Percentiles rank a stretch among this genome's conserved stretches.
These are phyloP conservation scores for Psix sp. DNA, from an alignment of 1,140 invertebrate species.

Conservation along the genomic window DNA sequence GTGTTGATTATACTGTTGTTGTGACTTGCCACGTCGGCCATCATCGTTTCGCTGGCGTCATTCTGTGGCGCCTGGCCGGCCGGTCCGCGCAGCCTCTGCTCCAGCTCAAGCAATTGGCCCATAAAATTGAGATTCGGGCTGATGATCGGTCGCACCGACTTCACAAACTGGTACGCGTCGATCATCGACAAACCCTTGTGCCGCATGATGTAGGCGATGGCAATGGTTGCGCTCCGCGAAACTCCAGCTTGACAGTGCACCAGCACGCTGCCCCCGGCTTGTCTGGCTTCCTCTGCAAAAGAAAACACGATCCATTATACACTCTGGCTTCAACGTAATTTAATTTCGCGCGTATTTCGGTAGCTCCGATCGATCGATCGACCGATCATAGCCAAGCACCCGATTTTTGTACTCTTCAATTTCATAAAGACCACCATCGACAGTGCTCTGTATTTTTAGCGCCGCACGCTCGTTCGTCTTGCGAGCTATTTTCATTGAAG, in stretches of 20 bases:
- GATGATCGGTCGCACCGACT: constrained; percentile 91
- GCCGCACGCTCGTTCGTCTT: too few relatives aligned
- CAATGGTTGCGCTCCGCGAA: constrained; percentile 94
- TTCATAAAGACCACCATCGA: too few relatives aligned
- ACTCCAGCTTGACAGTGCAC: constrained; percentile 97
- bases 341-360: constrained; percentile 16
- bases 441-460: too few relatives aligned
- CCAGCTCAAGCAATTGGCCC: constrained; percentile 93
- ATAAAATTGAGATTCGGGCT: constrained; percentile 98
- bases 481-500: constrained; percentile 13
- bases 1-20: background rate
- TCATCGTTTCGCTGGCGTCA: background rate
- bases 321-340: constrained; percentile 28
- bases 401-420: too few relatives aligned
- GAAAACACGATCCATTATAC: constrained; percentile 61
- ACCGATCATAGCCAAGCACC: background rate
- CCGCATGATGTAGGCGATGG: constrained; percentile 96
- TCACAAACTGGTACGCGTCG: constrained; percentile 93
- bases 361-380: constrained; percentile 5
- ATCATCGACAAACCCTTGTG: constrained; percentile 90
- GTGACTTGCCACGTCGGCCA: background rate
- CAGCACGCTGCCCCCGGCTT: constrained; percentile 87
- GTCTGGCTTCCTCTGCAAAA: constrained; percentile 90
- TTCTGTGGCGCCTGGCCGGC: constrained; percentile 10
- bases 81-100: constrained; percentile 80